phyloP scores from a whole-genome alignment of 2,888 invertebrate species.

The Ophion costatus region DNA sequence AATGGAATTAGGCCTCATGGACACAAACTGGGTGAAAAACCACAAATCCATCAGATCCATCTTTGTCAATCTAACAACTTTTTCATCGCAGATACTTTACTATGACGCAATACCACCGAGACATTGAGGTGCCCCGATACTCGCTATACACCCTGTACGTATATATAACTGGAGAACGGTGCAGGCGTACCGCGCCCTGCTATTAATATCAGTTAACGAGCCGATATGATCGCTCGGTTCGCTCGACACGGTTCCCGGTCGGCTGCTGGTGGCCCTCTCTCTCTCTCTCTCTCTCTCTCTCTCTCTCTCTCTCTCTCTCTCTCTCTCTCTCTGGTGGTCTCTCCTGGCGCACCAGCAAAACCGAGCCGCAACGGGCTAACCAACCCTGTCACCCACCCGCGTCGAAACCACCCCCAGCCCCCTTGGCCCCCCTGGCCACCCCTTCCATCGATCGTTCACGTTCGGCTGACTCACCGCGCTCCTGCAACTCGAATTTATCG shows the following conservation, averaged over 20 bases:
- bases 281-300: neutral
- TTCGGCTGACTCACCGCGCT: conserved; percentile 72
- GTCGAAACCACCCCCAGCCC: conserved; percentile 27
- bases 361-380: conserved; percentile 57
- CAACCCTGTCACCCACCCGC: conserved; percentile 18
- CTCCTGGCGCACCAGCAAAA: conserved; percentile 62
- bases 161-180: conserved; percentile 37
- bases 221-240: conserved; percentile 82
- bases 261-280: conserved; percentile 43
- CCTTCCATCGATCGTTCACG: conserved; percentile 70
- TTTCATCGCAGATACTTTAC: neutral
- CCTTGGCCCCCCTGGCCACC: conserved; percentile 45
- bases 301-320: neutral
- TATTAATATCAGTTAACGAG: conserved; percentile 84
- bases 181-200: conserved; percentile 80
- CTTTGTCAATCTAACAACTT: neutral
- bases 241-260: conserved; percentile 63
- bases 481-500: conserved; percentile 62
- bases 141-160: conserved; percentile 19
- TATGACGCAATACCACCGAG: neutral
- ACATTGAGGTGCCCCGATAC: neutral
- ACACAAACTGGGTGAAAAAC: neutral
- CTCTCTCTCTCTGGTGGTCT: conserved; percentile 28
- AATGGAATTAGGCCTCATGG: neutral
- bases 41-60: neutral